A percentile compares a stretch with the other conserved stretches of the same genome.
phyloP scores from a whole-genome alignment of 2,113 vertebrate genomes.

The Pseudopodoces humilis region DNA sequence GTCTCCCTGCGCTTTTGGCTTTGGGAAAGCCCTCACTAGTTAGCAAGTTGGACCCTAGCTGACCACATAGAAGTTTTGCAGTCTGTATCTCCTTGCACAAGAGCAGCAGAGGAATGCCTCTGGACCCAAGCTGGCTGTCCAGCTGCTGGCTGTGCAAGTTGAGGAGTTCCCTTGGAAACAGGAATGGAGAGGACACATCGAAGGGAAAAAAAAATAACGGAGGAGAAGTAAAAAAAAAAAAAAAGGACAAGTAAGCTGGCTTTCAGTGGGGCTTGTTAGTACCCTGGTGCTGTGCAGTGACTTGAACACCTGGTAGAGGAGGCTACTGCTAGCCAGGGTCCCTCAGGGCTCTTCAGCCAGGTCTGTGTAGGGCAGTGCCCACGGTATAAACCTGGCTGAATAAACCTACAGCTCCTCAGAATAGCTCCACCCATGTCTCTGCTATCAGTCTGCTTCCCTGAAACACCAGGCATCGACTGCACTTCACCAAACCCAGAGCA shows the following conservation, averaged over 20 bases:
- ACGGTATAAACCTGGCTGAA: rapidly evolving
- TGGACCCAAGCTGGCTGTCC: neutral
- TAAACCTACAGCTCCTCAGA: neutral
- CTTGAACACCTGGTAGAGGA: neutral
- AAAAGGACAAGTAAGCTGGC: neutral
- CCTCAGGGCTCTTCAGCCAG: neutral
- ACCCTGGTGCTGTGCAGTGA: neutral
- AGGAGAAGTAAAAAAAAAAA: neutral
- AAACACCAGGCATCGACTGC: rapidly evolving
- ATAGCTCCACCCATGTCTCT: neutral
- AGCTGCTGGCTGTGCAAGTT: rapidly evolving
- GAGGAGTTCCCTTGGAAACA: neutral
- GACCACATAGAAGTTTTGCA: neutral
- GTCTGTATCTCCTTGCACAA: neutral
- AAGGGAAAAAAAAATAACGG: neutral
- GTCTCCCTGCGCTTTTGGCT: neutral
- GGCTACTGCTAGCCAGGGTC: neutral
- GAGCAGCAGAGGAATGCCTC: neutral
- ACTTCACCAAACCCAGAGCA: neutral
- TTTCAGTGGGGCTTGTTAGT: neutral
- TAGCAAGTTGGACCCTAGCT: neutral
- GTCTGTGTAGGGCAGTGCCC: rapidly evolving
- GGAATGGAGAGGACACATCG: neutral
- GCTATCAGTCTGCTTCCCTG: neutral
- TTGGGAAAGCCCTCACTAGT: neutral